phyloP scores from a whole-genome alignment of 2,888 invertebrate genomes.

The Cepaea hortensis region DNA sequence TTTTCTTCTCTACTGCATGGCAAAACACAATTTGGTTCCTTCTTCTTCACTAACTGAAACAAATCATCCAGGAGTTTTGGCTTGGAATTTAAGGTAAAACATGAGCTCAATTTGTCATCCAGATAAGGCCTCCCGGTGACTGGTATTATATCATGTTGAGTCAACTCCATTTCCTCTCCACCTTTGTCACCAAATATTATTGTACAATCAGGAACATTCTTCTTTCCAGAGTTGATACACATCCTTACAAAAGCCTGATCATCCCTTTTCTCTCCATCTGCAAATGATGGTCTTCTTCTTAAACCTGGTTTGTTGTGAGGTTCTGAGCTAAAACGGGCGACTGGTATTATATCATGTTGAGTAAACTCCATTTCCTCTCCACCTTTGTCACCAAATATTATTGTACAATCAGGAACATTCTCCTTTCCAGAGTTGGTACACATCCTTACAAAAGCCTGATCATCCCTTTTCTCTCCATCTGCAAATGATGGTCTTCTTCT shows the following conservation, averaged over 20 bases:
- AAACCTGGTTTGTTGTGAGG: slow-evolving; percentile 3
- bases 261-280: slow-evolving; percentile 10
- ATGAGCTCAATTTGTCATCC: not conserved
- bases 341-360: not conserved
- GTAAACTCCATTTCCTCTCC: slow-evolving; percentile 24
- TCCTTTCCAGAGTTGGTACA: not conserved
- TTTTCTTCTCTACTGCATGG: not conserved
- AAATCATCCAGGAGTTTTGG: slow-evolving; percentile 16
- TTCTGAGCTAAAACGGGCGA: not conserved
- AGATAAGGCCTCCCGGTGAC: too few species aligned
- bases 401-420: slow-evolving; percentile 13
- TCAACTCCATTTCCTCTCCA: slow-evolving; percentile 17
- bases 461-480: slow-evolving; percentile 5
- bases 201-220: slow-evolving; percentile 9
- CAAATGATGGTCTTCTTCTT: slow-evolving; percentile 32
- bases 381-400: not conserved
- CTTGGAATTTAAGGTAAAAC: not conserved
- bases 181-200: not conserved
- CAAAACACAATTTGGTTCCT: not conserved
- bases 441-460: slow-evolving; percentile 5
- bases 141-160: not conserved
- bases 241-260: slow-evolving; percentile 8
- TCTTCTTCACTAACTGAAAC: slow-evolving; percentile 19
- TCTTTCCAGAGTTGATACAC: not conserved
- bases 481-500: slow-evolving; percentile 26